These are phyloP conservation scores for Nemotelus nigrinus DNA, from an alignment of 2,888 invertebrate genomes.

Conservation along the genomic window DNA sequence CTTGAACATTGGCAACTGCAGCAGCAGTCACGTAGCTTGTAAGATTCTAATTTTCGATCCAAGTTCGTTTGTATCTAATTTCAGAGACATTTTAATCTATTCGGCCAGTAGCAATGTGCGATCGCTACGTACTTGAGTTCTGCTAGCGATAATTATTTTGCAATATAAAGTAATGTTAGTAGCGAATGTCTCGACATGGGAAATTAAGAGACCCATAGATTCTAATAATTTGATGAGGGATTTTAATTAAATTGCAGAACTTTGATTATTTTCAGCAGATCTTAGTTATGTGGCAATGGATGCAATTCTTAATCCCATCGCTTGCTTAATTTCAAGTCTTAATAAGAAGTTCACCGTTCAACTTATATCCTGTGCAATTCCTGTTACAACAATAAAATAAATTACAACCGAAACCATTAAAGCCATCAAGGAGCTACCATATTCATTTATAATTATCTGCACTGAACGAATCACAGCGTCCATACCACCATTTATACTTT, in stretches of 20 bases:
- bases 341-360: too few species aligned
- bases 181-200: neutral
- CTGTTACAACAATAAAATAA: too few species aligned
- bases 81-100: slow-evolving; percentile 18
- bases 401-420: too few species aligned
- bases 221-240: neutral
- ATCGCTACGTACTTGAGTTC: neutral
- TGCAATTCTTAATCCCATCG: too few species aligned
- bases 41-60: slow-evolving; percentile 1
- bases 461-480: neutral
- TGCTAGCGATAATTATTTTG: neutral
- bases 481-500: neutral
- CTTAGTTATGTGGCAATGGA: too few species aligned
- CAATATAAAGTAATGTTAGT: neutral
- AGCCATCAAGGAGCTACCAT: neutral
- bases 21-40: neutral
- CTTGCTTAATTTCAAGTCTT: too few species aligned
- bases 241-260: too few species aligned
- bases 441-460: neutral
- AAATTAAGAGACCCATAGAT: neutral
- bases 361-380: too few species aligned
- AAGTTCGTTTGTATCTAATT: neutral
- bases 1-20: neutral
- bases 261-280: too few species aligned
- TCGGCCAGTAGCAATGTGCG: slow-evolving; percentile 3